Evolutionary conservation across 2,797 vertebrate genomes (phyloP).

Genomic region (Peromyscus eremicus): DNA sequence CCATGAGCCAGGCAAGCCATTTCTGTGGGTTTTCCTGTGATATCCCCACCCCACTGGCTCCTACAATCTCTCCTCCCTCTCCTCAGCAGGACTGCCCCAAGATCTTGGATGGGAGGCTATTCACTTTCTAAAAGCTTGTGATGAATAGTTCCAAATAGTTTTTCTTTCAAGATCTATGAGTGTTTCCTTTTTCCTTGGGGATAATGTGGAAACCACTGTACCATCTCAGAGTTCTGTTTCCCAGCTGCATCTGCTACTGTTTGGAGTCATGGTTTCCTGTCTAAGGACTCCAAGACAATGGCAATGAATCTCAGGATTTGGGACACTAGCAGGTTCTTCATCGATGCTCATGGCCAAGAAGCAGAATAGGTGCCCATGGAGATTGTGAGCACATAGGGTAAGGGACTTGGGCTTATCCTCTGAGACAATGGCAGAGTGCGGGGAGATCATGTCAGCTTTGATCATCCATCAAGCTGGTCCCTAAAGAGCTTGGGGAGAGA

Average conservation of each 20-base stretch:
- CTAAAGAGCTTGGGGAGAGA: background rate
- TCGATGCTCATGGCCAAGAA: background rate
- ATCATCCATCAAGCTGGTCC: background rate
- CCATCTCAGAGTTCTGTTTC: background rate
- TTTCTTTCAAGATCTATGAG: constrained; percentile 47
- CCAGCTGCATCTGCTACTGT: background rate
- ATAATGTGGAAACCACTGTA: rapidly evolving
- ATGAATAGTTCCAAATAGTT: background rate
- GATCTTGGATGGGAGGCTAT: background rate
- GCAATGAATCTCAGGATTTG: background rate
- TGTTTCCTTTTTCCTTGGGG: background rate
- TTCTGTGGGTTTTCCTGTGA: background rate
- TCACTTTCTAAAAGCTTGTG: constrained; percentile 17
- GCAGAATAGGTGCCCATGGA: background rate
- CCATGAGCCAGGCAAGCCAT: background rate
- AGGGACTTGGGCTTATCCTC: background rate
- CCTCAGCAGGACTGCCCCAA: background rate
- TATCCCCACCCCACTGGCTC: background rate
- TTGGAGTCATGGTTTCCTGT: background rate
- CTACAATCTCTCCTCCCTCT: background rate
- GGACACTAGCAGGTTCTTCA: background rate
- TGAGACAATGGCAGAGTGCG: background rate
- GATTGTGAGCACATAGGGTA: rapidly evolving
- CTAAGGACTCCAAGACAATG: background rate
- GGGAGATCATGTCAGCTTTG: background rate